Base-by-base conservation (phyloP, 2,113 vertebrate genomes). In the Cavia porcellus region DNA sequence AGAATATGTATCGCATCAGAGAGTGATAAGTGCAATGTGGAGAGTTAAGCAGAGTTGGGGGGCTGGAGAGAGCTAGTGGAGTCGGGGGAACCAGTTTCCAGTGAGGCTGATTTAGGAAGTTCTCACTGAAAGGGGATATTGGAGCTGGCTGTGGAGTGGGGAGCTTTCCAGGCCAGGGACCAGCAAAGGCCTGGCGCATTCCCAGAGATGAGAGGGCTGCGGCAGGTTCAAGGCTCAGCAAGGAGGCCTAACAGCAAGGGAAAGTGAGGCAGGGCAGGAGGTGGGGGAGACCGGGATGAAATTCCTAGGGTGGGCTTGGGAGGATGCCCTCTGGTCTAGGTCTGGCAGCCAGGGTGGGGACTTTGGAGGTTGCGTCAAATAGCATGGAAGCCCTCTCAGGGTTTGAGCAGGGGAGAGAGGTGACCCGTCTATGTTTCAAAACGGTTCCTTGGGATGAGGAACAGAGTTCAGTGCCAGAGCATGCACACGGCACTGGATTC, bases 141-240 rank as follows among this genome's bases (percentile, higher is more conserved):
- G 32, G 92, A 47, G 35, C 30, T 7, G 38, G 59, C 70, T 88
- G 4, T 38, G 19, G 45, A 25, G 77, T 55, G 15, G 57, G 12
- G 32, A 30, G 57, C 30, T 32, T 38, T 85, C 14, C 0, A 0
- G 20, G 42, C 30, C 35, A 15, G 82, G 50, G 25, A 7, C 15
- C 17, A 11, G 81, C 55, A 79, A 83, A 66, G 66, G 6, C 38
- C 9, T 14, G 61, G 68, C 12, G 12, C 38, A 42, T 50, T 5
- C 14, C 74, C 55, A 12, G 61, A 68, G 66, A 35, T 1, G 12
- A 38, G 30, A 50, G n/a, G 3, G 0, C 0, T 8, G 10, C 1
- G 5, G 38, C 55, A 50, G 17, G 84, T 28, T 77, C 24, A 1
- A 86, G 52, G 72, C 19, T 2, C 42, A 52, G 57, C 61, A 42